phyloP scores from a whole-genome alignment of 2,113 vertebrate species.

The Symphodus melops region DNA sequence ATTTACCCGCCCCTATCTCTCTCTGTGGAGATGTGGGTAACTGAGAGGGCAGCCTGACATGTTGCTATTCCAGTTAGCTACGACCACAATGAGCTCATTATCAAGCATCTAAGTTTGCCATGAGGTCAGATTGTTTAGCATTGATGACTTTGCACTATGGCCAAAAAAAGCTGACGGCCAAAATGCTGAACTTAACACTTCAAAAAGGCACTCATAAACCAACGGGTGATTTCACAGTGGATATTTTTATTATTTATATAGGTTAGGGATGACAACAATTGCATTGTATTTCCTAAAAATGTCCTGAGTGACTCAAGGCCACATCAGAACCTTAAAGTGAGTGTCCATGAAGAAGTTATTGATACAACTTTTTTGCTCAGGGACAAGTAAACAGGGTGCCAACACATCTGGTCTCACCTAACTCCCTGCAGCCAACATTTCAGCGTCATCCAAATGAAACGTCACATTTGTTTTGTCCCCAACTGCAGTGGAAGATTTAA shows the following conservation, averaged over 20 bases:
- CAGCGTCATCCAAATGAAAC: conserved; percentile 5
- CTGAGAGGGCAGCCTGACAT: no score
- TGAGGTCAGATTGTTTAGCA: neutral
- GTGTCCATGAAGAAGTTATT: conserved; percentile 42
- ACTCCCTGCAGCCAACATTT: neutral
- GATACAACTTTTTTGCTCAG: conserved; percentile 36
- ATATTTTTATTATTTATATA: neutral
- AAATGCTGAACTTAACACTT: neutral
- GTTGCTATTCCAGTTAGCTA: no score
- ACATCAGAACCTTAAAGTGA: neutral
- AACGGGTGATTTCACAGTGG: neutral
- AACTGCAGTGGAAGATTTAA: neutral
- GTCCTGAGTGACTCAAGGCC: neutral
- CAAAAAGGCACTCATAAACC: neutral
- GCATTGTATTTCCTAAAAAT: neutral
- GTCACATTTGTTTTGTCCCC: neutral
- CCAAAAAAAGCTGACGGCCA: neutral
- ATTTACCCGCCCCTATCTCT: no score
- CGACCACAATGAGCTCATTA: neutral
- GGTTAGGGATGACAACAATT: neutral
- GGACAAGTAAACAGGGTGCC: conserved; percentile 11
- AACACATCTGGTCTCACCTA: conserved; percentile 2
- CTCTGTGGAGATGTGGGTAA: no score
- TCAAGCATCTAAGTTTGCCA: neutral
- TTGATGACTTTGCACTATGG: neutral